Conservation (phyloP, 2,888 invertebrate genomes). For the Liopterus haemorrhoidalis region DNA sequence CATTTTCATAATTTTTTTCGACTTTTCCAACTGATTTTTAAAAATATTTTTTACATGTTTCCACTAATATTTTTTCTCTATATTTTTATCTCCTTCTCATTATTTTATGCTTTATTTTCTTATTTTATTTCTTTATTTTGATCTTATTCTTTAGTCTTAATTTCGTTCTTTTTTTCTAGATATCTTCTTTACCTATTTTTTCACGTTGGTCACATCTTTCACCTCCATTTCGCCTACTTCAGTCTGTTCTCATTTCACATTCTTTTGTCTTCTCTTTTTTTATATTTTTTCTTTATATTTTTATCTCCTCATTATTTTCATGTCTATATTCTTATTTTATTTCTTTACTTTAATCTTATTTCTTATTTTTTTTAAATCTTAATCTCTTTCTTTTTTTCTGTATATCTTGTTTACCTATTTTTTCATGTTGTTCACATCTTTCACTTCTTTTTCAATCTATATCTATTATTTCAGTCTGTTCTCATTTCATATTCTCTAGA, state of each 20-base stretch:
- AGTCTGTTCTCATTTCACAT: slow-evolving; percentile 10
- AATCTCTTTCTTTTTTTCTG: slow-evolving; percentile 40
- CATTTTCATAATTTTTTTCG: neutral
- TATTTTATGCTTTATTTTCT: slow-evolving; percentile 11
- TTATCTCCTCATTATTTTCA: slow-evolving; percentile 9
- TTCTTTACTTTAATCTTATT: slow-evolving; percentile 26
- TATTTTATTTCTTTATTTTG: slow-evolving; percentile 2
- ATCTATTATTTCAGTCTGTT: slow-evolving; percentile 12
- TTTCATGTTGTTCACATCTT: neutral
- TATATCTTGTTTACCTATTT: slow-evolving; percentile 33
- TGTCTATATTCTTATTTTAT: slow-evolving; percentile 16
- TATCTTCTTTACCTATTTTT: slow-evolving; percentile 7
- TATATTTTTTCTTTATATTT: slow-evolving; percentile 14
- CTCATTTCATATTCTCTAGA: slow-evolving; percentile 18
- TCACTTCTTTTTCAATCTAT: slow-evolving; percentile 3
- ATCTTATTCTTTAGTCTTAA: slow-evolving; percentile 1
- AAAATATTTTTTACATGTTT: slow-evolving; percentile 23
- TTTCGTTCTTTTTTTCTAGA: slow-evolving; percentile 1
- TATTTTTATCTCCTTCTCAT: slow-evolving; percentile 15
- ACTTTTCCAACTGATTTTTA: slow-evolving; percentile 2
- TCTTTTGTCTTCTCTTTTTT: slow-evolving; percentile 12
- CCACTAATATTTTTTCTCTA: slow-evolving; percentile 20
- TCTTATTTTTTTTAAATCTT: slow-evolving; percentile 25
- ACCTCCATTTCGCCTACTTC: too few relatives aligned
- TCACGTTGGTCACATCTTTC: slow-evolving; percentile 14